Conservation (phyloP, 1,140 invertebrate species). For the Bombus fervidus region DNA sequence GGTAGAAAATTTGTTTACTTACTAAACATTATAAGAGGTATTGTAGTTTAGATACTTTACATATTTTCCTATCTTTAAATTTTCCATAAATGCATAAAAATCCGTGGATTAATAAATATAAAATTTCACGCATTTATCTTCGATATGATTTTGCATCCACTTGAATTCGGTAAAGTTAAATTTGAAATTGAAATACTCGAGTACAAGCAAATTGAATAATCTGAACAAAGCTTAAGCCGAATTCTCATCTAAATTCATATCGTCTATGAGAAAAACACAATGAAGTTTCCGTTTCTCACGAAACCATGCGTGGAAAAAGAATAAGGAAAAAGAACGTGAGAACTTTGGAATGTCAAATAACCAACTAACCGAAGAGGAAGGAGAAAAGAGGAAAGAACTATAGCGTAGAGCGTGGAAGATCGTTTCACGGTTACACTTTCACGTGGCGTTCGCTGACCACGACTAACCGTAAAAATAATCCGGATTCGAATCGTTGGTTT, state of each 20-base stretch:
- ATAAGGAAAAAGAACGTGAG: background rate
- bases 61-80: too few species aligned
- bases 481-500: background rate
- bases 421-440: slow-evolving; percentile 18
- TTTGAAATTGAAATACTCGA: background rate
- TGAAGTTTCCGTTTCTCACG: background rate
- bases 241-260: background rate
- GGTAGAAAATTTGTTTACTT: too few species aligned
- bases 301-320: background rate
- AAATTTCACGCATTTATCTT: too few species aligned
- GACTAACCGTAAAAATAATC: slow-evolving; percentile 9
- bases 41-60: too few species aligned
- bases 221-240: background rate
- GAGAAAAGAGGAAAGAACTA: background rate
- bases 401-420: background rate
- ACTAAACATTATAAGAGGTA: too few species aligned
- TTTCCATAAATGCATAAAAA: too few species aligned
- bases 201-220: too few species aligned
- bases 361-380: background rate
- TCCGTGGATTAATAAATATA: too few species aligned
- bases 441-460: background rate
- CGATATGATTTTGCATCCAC: background rate
- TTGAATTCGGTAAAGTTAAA: background rate
- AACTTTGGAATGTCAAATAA: background rate
- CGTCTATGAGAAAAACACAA: background rate